These are phyloP conservation scores for Cremastinae sp. DNA, from an alignment of 2,888 invertebrate species.

Conservation along the genomic window DNA sequence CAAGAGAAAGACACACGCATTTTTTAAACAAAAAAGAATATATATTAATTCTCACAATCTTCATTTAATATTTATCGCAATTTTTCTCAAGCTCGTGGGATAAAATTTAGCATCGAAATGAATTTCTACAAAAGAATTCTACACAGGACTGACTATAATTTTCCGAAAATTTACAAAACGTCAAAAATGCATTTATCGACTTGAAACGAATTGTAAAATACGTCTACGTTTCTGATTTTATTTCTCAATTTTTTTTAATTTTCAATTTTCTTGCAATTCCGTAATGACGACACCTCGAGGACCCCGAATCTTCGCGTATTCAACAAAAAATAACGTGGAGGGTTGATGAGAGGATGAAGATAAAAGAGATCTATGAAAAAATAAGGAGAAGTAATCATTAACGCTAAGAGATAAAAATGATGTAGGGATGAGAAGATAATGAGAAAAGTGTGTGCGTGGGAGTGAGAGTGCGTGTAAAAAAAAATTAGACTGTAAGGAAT, in stretches of 20 bases:
- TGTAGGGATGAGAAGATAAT: slow-evolving; percentile 35
- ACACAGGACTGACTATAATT: not conserved
- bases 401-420: slow-evolving; percentile 39
- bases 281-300: slow-evolving; percentile 56
- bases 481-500: slow-evolving; percentile 59
- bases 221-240: not conserved
- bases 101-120: slow-evolving; percentile 34
- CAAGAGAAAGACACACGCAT: not conserved
- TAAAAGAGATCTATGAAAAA: slow-evolving; percentile 11
- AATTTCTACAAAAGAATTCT: not conserved
- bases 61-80: slow-evolving; percentile 32
- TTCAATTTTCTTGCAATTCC: slow-evolving; percentile 33
- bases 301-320: slow-evolving; percentile 26
- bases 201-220: too few relatives aligned
- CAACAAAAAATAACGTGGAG: slow-evolving; percentile 19
- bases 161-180: too few relatives aligned
- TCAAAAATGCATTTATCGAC: too few relatives aligned
- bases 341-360: slow-evolving; percentile 22
- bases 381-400: not conserved
- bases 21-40: slow-evolving; percentile 51
- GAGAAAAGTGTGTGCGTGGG: slow-evolving; percentile 30
- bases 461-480: slow-evolving; percentile 56
- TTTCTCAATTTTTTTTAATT: not conserved
- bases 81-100: slow-evolving; percentile 34
- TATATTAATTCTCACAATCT: slow-evolving; percentile 55